A percentile compares a stretch with the other conserved stretches of the same genome.
Conservation (phyloP, 2,888 invertebrate species). For the Drosophila sordidula region DNA sequence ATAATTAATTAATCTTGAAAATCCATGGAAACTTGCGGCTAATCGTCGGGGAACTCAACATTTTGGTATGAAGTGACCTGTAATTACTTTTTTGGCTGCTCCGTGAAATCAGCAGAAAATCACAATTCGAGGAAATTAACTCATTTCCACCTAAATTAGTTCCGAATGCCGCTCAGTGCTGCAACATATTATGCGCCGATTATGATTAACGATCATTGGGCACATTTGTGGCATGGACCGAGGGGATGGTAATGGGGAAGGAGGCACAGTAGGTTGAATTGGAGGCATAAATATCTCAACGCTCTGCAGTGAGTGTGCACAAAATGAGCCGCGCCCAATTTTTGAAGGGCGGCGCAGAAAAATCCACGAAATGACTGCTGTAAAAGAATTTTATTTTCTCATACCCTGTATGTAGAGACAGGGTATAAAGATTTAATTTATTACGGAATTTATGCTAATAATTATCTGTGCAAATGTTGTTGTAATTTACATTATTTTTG, state of each 20-base stretch:
- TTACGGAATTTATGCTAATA: too few species aligned
- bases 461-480: too few species aligned
- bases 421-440: not conserved
- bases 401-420: constrained; percentile 6
- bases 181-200: constrained; percentile 79
- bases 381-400: constrained; percentile 17
- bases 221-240: constrained; percentile 14
- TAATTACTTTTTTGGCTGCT: constrained; percentile 60
- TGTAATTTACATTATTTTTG: too few species aligned
- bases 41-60: constrained; percentile 29
- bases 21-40: constrained; percentile 42
- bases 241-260: not conserved
- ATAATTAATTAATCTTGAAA: constrained; percentile 64
- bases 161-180: constrained; percentile 59
- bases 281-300: constrained; percentile 53
- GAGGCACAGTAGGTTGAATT: not conserved
- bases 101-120: constrained; percentile 78
- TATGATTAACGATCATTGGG: constrained; percentile 82
- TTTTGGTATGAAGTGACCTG: constrained; percentile 55
- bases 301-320: constrained; percentile 50
- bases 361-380: constrained; percentile 16
- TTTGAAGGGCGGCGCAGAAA: constrained; percentile 7
- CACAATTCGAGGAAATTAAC: constrained; percentile 82
- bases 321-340: constrained; percentile 29
- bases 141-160: constrained; percentile 83